Conservation (phyloP, 2,113 vertebrate genomes). For the Notechis scutatus region DNA sequence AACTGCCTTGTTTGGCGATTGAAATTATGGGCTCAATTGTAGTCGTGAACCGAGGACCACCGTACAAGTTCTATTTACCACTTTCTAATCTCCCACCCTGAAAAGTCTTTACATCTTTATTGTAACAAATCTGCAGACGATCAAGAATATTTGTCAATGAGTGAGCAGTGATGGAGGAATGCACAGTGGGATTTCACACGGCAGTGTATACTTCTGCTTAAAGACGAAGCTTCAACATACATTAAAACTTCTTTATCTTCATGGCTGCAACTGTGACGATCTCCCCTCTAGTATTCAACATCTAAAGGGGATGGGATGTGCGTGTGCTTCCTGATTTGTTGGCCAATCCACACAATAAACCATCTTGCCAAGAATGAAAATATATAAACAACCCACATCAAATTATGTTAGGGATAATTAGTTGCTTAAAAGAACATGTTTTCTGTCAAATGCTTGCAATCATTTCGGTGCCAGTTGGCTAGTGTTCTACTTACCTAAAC, state of each 20-base stretch:
- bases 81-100: background rate
- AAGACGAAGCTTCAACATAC: background rate
- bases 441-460: constrained; percentile 67
- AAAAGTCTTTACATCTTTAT: background rate
- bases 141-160: background rate
- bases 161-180: background rate
- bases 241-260: background rate
- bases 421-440: constrained; percentile 61
- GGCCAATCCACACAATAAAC: constrained; percentile 49
- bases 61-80: background rate
- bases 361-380: constrained; percentile 58
- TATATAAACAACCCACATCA: constrained; percentile 65
- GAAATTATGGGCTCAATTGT: background rate
- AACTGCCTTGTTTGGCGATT: background rate
- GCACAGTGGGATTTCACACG: background rate
- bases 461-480: constrained; percentile 64
- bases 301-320: constrained; percentile 13
- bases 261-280: background rate
- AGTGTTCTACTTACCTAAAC: constrained; percentile 80
- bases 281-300: constrained; percentile 15
- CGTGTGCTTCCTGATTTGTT: constrained; percentile 33
- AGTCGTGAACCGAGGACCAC: background rate
- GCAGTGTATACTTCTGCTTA: background rate
- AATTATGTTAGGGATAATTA: constrained; percentile 70
- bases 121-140: background rate